Evolutionary conservation across 2,113 vertebrate genomes (phyloP).

Genomic region (Pelmatolapia mariae): DNA sequence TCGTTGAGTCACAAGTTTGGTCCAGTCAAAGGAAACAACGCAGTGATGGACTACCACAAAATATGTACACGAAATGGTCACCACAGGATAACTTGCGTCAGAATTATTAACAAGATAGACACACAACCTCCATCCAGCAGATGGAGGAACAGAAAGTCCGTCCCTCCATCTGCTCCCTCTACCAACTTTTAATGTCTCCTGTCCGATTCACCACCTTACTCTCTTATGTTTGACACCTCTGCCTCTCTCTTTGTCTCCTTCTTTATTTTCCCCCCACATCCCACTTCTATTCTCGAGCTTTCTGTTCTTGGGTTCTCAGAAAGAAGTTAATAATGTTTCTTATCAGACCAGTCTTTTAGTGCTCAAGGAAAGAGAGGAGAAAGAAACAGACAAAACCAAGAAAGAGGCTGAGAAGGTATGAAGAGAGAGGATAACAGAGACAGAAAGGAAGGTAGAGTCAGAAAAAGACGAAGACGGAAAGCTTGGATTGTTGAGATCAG

Average conservation of each 20-base stretch:
- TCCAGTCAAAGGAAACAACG: not conserved
- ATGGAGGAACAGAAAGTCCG: not conserved
- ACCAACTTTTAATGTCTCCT: conserved; percentile 8
- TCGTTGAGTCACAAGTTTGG: not conserved
- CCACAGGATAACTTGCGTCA: not conserved
- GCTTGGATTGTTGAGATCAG: conserved; percentile 24
- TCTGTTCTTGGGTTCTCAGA: conserved; percentile 50
- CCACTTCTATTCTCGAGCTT: conserved; percentile 22
- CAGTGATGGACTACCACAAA: not conserved
- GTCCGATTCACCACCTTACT: not conserved
- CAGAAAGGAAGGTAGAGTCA: not conserved
- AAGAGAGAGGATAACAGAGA: not conserved
- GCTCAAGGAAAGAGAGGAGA: conserved; percentile 40
- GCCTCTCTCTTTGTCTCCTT: conserved; percentile 15
- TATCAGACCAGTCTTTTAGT: conserved; percentile 59
- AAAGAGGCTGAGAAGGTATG: conserved; percentile 6
- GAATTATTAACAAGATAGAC: not conserved
- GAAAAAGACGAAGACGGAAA: not conserved
- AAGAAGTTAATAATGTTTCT: conserved; percentile 70
- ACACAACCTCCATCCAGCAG: conserved; percentile 1
- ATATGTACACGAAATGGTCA: not conserved
- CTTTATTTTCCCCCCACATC: not conserved
- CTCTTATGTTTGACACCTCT: conserved; percentile 12
- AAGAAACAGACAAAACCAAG: conserved; percentile 19
- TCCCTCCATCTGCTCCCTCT: not conserved